Base-by-base conservation (phyloP, 2,113 vertebrate species). In the Rhipidura dahli region DNA sequence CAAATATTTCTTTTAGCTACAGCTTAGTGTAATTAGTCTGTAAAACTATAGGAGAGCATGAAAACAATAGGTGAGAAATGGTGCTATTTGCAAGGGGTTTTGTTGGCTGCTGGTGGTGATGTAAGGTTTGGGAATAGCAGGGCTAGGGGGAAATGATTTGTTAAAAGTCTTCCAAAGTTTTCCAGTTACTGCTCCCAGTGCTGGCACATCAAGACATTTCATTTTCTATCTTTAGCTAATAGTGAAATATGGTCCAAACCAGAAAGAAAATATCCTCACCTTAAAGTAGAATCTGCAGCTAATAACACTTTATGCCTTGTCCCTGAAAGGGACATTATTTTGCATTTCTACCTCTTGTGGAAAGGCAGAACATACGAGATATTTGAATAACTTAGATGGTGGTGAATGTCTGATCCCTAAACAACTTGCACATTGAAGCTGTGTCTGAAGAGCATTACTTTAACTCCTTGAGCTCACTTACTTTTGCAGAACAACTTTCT, bases 401-500 rank as follows among this genome's bases (percentile, higher is more conserved):
- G 30, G 23, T 15, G 9, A 81, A 54, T 56, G 19, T 40, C 60
- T 75, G 44, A 8, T 81, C 72, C 51, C 22, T 45, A 40, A 27
- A 91, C 30, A 57, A 56, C 8, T 37, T 54, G 23, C 2, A 60
- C 24, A 33, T 35, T 51, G 49, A 51, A 31, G 40, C 8, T 81
- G n/a, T 64, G 21, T 51, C 26, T 79, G 39, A 71, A 57, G 21
- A 83, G 37, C 37, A 33, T 53, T 71, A 8, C 31, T 85, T 56
- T 28, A 45, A 54, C 40, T 73, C 45, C 47, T 40, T 50, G 33
- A 78, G 54, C 22, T 61, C 69, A 95, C 96, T 97, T 97, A 98
- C 98, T 96, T 98, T 93, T 84, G 90, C 39, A 98, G 83, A 60
- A 95, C 30, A 23, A 96, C 80, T 70, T 82, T 96, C 49, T 81